Base-by-base conservation (phyloP, 2,113 vertebrate genomes). In the Pholis gunnellus region DNA sequence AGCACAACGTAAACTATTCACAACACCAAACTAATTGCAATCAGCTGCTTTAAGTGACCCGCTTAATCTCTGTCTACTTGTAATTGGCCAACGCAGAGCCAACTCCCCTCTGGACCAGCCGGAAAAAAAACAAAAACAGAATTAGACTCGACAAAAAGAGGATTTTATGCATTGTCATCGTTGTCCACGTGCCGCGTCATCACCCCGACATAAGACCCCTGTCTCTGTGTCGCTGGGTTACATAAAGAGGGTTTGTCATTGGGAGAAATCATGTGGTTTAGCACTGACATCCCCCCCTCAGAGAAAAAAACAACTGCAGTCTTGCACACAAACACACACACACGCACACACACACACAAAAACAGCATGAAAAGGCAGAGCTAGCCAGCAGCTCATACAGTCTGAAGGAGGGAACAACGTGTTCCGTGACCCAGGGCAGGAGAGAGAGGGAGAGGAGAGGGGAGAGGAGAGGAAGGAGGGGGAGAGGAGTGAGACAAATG, bases 371-470 rank as follows among this genome's bases (percentile, higher is more conserved):
- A 92, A 89, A 86, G 83, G 82, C 82, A 83, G 82, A 64, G 81
- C 72, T 73, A 59, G 90, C 85, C 89, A 90, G 88, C 87, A 85
- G 85, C 88, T 88, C 85, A 66, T 56, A 74, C 48, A 86, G 86
- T 77, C 83, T 80, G 85, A 78, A 69, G 74, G 75, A 87, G 79
- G 82, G 90, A 93, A 91, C 89, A 94, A 78, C 74, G 59, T 91
- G 91, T 91, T 90, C 89, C 78, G 70, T 90, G 91, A 90, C 87
- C 85, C 72, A 80, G 85, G 84, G 86, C 82, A 78, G 81, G 46
- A 69, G 77, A 72, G 74, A 79, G 65, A 48, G 36, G 38, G 36
- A n/a, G 54, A 36, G 42, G 63, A 75, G 42, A 60, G 78, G 56
- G 78, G 46, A 65, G 54, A 61, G 60, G 13, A 17, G 1, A 63